Conservation (phyloP, 2,113 vertebrate species). For the Cavia aperea region DNA sequence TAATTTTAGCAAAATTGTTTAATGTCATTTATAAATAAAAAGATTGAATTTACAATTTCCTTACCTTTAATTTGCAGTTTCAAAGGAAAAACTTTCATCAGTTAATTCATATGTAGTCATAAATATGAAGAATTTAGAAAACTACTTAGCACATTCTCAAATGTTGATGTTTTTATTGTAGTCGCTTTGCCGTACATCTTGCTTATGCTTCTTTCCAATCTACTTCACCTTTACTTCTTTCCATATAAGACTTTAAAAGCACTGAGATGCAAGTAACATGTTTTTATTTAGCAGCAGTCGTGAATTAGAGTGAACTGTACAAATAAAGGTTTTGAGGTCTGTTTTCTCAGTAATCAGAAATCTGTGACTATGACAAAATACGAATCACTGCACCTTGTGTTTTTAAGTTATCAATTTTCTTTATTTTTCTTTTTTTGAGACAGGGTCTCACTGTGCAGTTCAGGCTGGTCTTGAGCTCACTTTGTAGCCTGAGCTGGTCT, state of each 20-base stretch:
- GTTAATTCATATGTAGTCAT: background rate
- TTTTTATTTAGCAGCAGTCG: background rate
- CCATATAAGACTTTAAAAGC: background rate
- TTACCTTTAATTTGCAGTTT: slow-evolving; percentile 19
- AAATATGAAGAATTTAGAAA: background rate
- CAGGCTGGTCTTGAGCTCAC: no score
- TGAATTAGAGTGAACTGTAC: background rate
- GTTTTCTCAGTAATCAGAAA: background rate
- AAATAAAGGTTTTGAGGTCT: background rate
- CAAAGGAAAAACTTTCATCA: background rate
- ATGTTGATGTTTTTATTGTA: background rate
- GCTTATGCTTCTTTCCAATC: background rate
- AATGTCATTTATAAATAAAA: background rate
- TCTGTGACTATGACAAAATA: background rate
- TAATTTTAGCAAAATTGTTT: background rate
- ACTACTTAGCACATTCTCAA: background rate
- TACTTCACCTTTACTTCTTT: background rate
- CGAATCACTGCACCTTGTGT: background rate
- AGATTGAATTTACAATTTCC: background rate
- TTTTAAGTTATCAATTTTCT: background rate
- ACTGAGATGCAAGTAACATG: background rate
- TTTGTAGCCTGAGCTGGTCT: no score
- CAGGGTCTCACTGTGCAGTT: no score
- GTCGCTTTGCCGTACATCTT: background rate
- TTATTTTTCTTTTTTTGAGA: no score